Evolutionary conservation across 2,113 vertebrate genomes (phyloP).

Genomic region (Dascyllus trimaculatus): DNA sequence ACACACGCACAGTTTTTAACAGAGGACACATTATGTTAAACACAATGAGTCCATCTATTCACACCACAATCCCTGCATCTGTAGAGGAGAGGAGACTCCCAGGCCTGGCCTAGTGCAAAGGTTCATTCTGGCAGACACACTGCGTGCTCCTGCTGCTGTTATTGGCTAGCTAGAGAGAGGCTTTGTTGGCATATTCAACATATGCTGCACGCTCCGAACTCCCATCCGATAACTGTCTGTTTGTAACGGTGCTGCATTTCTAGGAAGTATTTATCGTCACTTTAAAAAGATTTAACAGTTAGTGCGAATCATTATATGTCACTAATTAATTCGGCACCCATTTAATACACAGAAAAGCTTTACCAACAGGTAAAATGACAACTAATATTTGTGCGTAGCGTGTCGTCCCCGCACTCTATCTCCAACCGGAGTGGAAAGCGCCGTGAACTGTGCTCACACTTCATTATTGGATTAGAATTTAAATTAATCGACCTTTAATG

Average conservation of each 20-base stretch:
- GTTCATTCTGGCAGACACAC: slow-evolving; percentile 38
- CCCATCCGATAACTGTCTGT: slow-evolving; percentile 1
- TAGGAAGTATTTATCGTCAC: fast-evolving
- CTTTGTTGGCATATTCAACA: slow-evolving; percentile 67
- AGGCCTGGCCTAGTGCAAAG: slow-evolving; percentile 46
- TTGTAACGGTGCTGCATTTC: neutral
- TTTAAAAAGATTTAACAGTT: fast-evolving
- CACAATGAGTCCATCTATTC: slow-evolving; percentile 73
- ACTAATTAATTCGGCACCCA: neutral
- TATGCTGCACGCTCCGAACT: slow-evolving; percentile 35
- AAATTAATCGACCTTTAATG: fast-evolving
- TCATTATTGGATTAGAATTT: neutral
- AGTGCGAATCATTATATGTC: fast-evolving
- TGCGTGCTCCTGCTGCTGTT: slow-evolving; percentile 45
- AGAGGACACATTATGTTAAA: slow-evolving; percentile 67
- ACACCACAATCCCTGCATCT: slow-evolving; percentile 63
- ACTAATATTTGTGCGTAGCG: neutral
- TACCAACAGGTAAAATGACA: neutral
- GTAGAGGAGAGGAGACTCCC: slow-evolving; percentile 52
- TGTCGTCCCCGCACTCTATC: neutral
- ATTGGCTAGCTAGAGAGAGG: slow-evolving; percentile 49
- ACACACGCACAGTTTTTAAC: slow-evolving; percentile 34
- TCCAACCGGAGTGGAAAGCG: neutral
- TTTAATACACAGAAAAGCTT: neutral
- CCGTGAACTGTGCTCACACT: neutral